Conservation (phyloP, 2,113 vertebrate species). For the Hylia prasina region DNA sequence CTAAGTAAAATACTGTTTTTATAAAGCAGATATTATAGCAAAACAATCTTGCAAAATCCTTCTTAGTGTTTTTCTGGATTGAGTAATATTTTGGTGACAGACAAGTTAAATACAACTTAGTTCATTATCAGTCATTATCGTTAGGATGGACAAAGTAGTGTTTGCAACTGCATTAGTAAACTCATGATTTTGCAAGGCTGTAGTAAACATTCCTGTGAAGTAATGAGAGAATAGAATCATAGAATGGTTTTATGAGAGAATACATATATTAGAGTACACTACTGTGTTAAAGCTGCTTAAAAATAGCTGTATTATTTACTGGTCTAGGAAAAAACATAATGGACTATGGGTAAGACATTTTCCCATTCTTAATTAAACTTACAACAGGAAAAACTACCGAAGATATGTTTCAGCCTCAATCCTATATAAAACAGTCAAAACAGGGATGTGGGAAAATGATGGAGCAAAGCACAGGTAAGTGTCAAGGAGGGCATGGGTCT, state of each 20-base stretch:
- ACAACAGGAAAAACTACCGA: conserved; percentile 86
- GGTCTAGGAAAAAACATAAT: conserved; percentile 74
- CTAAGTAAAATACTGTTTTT: conserved; percentile 13
- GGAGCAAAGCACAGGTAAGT: conserved; percentile 81
- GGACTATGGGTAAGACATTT: conserved; percentile 83
- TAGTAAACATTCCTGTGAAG: conserved; percentile 57
- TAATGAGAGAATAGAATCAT: background rate
- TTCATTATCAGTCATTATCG: conserved; percentile 13
- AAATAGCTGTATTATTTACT: conserved; percentile 78
- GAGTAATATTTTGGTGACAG: background rate
- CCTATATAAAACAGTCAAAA: conserved; percentile 88
- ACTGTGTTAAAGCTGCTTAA: conserved; percentile 65
- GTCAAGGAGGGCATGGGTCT: conserved; percentile 69
- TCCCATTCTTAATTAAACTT: conserved; percentile 88
- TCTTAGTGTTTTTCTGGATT: background rate
- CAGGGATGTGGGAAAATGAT: conserved; percentile 85
- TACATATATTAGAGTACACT: conserved; percentile 45
- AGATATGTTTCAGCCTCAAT: conserved; percentile 86
- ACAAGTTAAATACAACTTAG: conserved; percentile 1
- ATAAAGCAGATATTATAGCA: conserved; percentile 33
- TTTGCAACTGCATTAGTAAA: conserved; percentile 32
- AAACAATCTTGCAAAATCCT: conserved; percentile 68
- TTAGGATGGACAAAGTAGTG: background rate
- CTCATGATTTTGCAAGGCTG: conserved; percentile 60
- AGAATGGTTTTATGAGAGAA: conserved; percentile 31